A percentile compares a stretch with the other conserved stretches of the same genome.
These are phyloP conservation scores for Gymnoscopelus microlampas DNA, from an alignment of 2,797 vertebrate species.

Conservation along the genomic window DNA sequence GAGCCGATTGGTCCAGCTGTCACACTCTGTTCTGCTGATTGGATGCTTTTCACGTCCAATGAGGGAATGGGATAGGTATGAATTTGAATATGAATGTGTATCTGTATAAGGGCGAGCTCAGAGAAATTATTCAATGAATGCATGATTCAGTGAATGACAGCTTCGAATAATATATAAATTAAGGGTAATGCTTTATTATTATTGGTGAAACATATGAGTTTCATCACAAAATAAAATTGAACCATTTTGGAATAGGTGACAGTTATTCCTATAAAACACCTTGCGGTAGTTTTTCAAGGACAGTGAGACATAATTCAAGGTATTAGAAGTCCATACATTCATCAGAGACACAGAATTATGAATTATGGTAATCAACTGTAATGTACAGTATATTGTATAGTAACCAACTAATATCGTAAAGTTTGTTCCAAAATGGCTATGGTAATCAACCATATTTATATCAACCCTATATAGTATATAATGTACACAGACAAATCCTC, in stretches of 20 bases:
- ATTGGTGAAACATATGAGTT: background rate
- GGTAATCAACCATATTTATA: too few relatives aligned
- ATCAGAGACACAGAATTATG: too few relatives aligned
- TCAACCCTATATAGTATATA: too few relatives aligned
- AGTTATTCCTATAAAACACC: too few relatives aligned
- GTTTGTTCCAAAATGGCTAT: too few relatives aligned
- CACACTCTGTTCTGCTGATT: conserved; percentile 42
- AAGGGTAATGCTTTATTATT: background rate
- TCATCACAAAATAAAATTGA: background rate
- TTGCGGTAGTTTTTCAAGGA: too few relatives aligned
- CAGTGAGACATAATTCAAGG: too few relatives aligned
- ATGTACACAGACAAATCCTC: too few relatives aligned
- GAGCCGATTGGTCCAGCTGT: conserved; percentile 66
- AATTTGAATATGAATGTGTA: conserved; percentile 63
- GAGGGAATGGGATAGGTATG: conserved; percentile 15
- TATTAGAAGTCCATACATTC: too few relatives aligned
- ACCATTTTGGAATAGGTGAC: background rate
- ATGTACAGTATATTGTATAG: too few relatives aligned
- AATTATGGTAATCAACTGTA: too few relatives aligned
- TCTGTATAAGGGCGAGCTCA: conserved; percentile 22
- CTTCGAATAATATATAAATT: background rate
- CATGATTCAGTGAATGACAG: conserved; percentile 14
- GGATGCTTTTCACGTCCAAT: conserved; percentile 47
- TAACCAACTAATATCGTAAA: too few relatives aligned
- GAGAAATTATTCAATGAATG: conserved; percentile 9